Conservation (phyloP, 1,140 invertebrate species). For the Notospermus geniculatus region DNA sequence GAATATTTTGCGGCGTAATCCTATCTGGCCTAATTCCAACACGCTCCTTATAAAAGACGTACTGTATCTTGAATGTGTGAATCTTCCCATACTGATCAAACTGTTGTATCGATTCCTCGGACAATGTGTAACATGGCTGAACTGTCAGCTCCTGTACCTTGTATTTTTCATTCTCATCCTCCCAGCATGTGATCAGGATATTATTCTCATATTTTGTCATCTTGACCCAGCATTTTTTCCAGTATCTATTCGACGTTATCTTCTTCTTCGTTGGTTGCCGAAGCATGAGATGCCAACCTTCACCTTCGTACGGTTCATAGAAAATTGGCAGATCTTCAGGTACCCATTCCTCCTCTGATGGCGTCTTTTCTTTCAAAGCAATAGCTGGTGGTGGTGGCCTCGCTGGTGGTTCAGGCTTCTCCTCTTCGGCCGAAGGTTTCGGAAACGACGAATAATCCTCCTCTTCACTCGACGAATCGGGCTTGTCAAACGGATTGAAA, state of each 20-base stretch:
- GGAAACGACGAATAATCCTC: not conserved
- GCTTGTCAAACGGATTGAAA: constrained; percentile 78
- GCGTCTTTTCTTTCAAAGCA: constrained; percentile 70
- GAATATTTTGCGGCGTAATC: constrained; percentile 61
- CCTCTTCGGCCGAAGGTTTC: not conserved
- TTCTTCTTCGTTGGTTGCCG: constrained; percentile 97
- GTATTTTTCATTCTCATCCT: constrained; percentile 37
- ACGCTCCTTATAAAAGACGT: constrained; percentile 97
- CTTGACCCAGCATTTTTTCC: constrained; percentile 94
- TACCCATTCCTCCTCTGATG: constrained; percentile 91
- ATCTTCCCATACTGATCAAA: constrained; percentile 99
- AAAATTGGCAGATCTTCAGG: constrained; percentile 91
- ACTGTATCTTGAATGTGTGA: constrained; percentile 97
- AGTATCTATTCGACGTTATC: constrained; percentile 83
- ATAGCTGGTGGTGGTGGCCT: constrained; percentile 1
- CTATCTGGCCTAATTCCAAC: constrained; percentile 95
- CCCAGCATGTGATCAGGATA: constrained; percentile 35
- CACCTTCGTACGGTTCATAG: constrained; percentile 70
- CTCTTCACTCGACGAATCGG: constrained; percentile 50
- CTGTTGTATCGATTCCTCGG: constrained; percentile 82
- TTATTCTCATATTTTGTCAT: constrained; percentile 57
- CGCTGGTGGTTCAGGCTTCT: constrained; percentile 26
- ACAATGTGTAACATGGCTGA: constrained; percentile 82
- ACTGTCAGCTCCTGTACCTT: constrained; percentile 71
- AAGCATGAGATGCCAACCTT: constrained; percentile 97